A percentile compares a stretch with the other conserved stretches of the same genome.
Conservation (phyloP, 1,140 invertebrate genomes). For the Bombus superbus region DNA sequence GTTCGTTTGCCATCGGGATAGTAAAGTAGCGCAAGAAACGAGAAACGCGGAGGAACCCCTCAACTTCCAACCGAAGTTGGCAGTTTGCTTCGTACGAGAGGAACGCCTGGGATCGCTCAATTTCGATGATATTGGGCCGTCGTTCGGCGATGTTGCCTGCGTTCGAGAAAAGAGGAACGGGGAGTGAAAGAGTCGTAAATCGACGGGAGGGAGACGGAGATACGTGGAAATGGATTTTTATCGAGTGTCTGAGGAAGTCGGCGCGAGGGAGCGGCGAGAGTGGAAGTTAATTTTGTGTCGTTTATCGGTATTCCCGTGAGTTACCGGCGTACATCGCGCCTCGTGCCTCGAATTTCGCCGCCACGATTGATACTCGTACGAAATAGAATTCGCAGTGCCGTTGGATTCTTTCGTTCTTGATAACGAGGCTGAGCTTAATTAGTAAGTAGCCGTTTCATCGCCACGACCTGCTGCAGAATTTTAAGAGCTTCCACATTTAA, state of each 20-base stretch:
- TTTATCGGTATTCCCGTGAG: conserved; percentile 43
- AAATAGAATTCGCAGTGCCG: neutral
- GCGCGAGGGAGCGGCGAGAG: conserved; percentile 23
- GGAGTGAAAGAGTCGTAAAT: conserved; percentile 41
- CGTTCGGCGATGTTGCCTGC: neutral
- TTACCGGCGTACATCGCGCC: neutral
- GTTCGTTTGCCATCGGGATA: conserved; percentile 53
- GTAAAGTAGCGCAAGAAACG: conserved; percentile 26
- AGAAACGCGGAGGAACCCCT: neutral
- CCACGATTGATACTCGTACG: neutral
- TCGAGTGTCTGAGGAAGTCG: conserved; percentile 41
- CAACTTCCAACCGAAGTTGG: neutral
- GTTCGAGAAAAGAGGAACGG: neutral
- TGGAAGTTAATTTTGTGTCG: conserved; percentile 50
- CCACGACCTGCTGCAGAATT: no score
- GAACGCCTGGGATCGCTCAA: conserved; percentile 55
- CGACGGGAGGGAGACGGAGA: conserved; percentile 14
- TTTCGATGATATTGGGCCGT: conserved; percentile 42
- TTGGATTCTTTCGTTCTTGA: neutral
- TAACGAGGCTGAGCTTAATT: neutral
- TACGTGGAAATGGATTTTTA: conserved; percentile 52
- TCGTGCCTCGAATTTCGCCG: neutral
- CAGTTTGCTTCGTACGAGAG: neutral
- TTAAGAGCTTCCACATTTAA: no score
- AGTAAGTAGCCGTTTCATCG: no score